Percentiles rank a stretch among this genome's conserved stretches.
Conservation (phyloP, 1,140 invertebrate genomes). For the Diachasmimorpha longicaudata region DNA sequence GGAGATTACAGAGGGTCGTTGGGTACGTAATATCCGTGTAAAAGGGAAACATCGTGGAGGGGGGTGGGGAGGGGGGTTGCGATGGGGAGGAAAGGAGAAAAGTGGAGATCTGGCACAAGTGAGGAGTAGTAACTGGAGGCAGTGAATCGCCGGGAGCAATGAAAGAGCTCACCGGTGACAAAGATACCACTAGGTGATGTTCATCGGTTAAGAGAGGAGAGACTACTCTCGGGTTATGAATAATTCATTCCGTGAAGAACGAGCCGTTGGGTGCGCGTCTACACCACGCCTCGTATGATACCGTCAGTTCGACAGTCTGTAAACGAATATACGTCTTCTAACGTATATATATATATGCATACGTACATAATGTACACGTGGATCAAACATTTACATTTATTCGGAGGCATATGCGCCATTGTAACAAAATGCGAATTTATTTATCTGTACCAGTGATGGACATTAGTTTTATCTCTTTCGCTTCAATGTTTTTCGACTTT, state of each 20-base stretch:
- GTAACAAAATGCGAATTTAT: background rate
- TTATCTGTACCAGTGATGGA: conserved; percentile 16
- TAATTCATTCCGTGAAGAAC: conserved; percentile 50
- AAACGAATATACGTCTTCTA: conserved; percentile 12
- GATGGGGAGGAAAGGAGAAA: conserved; percentile 16
- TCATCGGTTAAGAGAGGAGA: conserved; percentile 20
- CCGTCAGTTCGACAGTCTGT: conserved; percentile 26
- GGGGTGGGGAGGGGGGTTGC: too few relatives aligned
- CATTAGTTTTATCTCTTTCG: background rate
- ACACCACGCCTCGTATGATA: conserved; percentile 53
- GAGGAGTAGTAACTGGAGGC: conserved; percentile 28
- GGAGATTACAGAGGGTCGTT: conserved; percentile 6
- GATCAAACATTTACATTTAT: background rate
- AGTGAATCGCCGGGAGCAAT: background rate
- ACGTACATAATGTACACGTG: background rate
- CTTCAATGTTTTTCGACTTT: background rate
- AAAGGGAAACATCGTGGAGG: conserved; percentile 8
- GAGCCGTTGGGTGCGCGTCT: conserved; percentile 47
- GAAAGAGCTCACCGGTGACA: background rate
- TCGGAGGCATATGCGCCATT: background rate
- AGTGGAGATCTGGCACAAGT: conserved; percentile 31
- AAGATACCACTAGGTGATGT: background rate
- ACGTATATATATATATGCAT: conserved; percentile 10
- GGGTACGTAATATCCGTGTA: conserved; percentile 27
- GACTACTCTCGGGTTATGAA: conserved; percentile 42